Evolutionary conservation across 1,140 invertebrate species (phyloP), one percentile per base, ranked within the genome.

Genomic region (Danaus plexippus): DNA sequence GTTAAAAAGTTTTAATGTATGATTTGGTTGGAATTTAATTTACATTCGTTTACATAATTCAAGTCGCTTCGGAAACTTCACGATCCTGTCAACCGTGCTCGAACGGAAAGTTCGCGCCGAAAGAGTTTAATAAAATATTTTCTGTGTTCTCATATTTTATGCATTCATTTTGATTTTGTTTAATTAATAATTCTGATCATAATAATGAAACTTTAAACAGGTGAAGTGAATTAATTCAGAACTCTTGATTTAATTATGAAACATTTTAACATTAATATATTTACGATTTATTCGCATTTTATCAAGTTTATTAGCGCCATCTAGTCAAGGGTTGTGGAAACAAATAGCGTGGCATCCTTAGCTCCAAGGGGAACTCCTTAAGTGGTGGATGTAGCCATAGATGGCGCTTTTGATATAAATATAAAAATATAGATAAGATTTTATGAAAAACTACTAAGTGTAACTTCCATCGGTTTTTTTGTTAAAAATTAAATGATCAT

Each of bases 21-120:
- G 73, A 66, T 66, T 65, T 65, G 57, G 49, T 54, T 54, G 45
- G 71, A 68, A 68, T 67, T 59, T 61, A 63, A 69, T 75, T 73
- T 71, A 61, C 73, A 75, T 71, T 64, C 58, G 64, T 75, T 71
- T 75, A 64, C 67, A 75, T 75, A 73, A 69, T 69, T 72, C 61
- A 62, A 61, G 67, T 51, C 52, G 64, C 66, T 71, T 65, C 67
- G 54, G 59, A 59, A 66, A 71, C 61, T 66, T 61, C 57, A 56
- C 41, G 15, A 18, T 32, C 22, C 22, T 32, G 22, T 32, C 22
- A 32, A 32, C 22, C 22, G 22, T 32, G 22, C 7, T 32, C 22
- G 22, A 32, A 32, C 7, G 22, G 22, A 32, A 32, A 50, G 15
- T 22, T 49, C 15, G 9, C 11, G 12, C 11, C 53, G 47, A 49